Evolutionary conservation across 2,113 vertebrate genomes (phyloP), one percentile per base, ranked within the genome.

Genomic region (Rhinopomastus cyanomelas): DNA sequence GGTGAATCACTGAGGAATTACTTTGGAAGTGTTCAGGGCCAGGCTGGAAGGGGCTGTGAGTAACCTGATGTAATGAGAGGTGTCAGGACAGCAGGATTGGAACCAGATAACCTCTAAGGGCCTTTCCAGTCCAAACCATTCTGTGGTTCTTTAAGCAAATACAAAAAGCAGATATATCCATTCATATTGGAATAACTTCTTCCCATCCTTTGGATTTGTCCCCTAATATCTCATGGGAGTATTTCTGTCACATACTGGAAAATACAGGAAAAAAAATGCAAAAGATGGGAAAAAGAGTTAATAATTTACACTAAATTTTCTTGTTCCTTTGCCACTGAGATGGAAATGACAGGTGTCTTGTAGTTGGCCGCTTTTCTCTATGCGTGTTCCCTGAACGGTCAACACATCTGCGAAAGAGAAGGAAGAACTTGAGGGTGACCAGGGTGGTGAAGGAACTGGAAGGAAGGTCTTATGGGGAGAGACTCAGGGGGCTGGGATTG

Each of bases 171-270:
- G 25, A 71, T 66, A 5, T 66, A 55, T 66, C 14, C 14, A 3
- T 30, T 76, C 61, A 8, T 6, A 32, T 30, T 49, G 59, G 48
- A 11, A 21, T 80, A 44, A 32, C 18, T 72, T 85, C 2, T 64
- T 10, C 44, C 84, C 21, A 39, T 64, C 22, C 2, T 49, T 69
- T 57, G 30, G 12, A 5, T 76, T 37, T 83, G 87, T 77, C 81
- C 23, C 13, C 32, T 64, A 37, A 9, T 49, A 7, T 32, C 19
- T 57, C 67, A 9, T 68, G 57, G 55, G 15, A 69, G 12, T 64
- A 65, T 53, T 69, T 87, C 48, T 62, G 25, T 79, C 32, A 20
- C 0, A 0, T n/a, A n/a, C n/a, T n/a, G n/a, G n/a, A n/a, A n/a
- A n/a, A n/a, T n/a, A n/a, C n/a, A n/a, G n/a, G n/a, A n/a, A n/a